These are phyloP conservation scores for Sminthopsis crassicaudata DNA, from an alignment of 2,113 vertebrate genomes.

Conservation along the genomic window DNA sequence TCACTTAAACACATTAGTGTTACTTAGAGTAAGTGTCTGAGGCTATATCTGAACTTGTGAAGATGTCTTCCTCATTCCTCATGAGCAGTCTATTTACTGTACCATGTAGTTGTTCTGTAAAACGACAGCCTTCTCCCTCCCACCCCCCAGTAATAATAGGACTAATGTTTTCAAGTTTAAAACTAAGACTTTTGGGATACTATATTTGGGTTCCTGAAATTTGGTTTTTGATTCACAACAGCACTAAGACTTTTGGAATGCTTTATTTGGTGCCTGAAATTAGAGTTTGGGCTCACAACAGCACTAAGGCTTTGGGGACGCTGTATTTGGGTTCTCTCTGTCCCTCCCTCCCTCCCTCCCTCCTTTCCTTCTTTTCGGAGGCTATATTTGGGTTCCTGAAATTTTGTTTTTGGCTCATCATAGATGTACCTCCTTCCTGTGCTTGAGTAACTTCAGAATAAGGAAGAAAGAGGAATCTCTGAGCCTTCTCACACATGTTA, in stretches of 20 bases:
- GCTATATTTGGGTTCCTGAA: no score
- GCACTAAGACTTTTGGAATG: no score
- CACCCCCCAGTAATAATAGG: neutral
- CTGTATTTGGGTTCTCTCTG: no score
- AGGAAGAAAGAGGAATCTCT: constrained; percentile 32
- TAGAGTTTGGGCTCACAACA: no score
- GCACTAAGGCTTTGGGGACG: no score
- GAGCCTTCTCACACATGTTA: neutral
- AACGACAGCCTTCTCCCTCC: neutral
- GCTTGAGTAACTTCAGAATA: constrained; percentile 40
- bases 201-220: neutral
- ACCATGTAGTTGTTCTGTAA: neutral
- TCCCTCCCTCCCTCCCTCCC: no score
- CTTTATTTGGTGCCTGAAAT: no score
- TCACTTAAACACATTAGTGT: no score
- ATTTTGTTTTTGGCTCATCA: neutral
- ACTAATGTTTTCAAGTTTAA: neutral
- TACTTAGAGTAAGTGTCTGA: neutral
- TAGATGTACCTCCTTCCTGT: neutral
- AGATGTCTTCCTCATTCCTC: no score
- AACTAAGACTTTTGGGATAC: neutral
- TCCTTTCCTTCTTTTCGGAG: no score
- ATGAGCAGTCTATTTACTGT: neutral
- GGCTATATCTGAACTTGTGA: no score
- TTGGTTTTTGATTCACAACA: neutral